Evolutionary conservation across 2,888 invertebrate species (phyloP).

Genomic region (Buathra laborator): DNA sequence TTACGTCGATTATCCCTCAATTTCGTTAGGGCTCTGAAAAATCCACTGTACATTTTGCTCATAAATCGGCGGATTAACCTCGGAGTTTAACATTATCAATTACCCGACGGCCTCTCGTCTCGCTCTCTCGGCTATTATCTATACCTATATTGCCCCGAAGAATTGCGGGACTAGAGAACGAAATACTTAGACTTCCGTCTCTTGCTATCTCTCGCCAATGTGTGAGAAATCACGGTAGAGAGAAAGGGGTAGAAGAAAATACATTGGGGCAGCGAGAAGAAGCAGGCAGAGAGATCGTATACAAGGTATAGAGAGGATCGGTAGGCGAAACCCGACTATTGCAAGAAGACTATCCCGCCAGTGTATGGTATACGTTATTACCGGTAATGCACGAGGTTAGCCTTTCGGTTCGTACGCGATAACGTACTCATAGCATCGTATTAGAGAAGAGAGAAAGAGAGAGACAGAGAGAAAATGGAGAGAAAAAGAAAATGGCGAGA

Average conservation of each 20-base stretch:
- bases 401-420: conserved; percentile 52
- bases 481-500: conserved; percentile 14
- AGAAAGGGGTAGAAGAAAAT: conserved; percentile 54
- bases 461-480: conserved; percentile 5
- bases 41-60: conserved; percentile 77
- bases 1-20: conserved; percentile 73
- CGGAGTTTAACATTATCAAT: conserved; percentile 83
- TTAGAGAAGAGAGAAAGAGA: conserved; percentile 46
- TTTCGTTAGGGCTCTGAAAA: conserved; percentile 71
- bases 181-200: conserved; percentile 53
- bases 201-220: conserved; percentile 55
- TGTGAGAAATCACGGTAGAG: conserved; percentile 63
- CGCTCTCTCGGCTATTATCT: conserved; percentile 20
- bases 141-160: conserved; percentile 33
- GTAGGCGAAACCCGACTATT: conserved; percentile 56
- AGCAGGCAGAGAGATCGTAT: conserved; percentile 45
- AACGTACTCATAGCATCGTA: conserved; percentile 57
- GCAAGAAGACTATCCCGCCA: conserved; percentile 39
- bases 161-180: conserved; percentile 58
- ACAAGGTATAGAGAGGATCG: conserved; percentile 61
- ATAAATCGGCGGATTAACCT: conserved; percentile 84
- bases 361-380: conserved; percentile 72
- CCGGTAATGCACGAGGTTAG: conserved; percentile 70
- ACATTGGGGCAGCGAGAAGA: conserved; percentile 48
- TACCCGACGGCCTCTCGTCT: conserved; percentile 74